phyloP scores from a whole-genome alignment of 1,140 invertebrate genomes.

The Zaprionus capensis region DNA sequence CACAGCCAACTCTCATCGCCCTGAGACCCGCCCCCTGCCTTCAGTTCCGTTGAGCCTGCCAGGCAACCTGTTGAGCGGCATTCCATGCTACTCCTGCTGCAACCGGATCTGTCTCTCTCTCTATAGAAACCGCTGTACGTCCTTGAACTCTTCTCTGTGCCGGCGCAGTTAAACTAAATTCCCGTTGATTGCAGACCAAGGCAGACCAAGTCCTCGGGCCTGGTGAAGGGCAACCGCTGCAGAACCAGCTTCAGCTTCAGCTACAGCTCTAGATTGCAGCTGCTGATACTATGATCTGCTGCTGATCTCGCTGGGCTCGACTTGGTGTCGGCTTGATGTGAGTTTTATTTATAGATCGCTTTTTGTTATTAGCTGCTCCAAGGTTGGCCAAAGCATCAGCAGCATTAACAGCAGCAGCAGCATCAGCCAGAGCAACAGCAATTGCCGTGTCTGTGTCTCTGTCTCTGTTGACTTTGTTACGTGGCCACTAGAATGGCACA shows the following conservation, averaged over 20 bases:
- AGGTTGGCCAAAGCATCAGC: slow-evolving; percentile 71
- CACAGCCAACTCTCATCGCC: slow-evolving; percentile 48
- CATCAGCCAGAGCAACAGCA: slow-evolving; percentile 14
- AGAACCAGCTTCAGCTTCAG: slow-evolving; percentile 22
- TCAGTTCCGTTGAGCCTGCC: slow-evolving; percentile 17
- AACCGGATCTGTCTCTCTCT: slow-evolving; percentile 53
- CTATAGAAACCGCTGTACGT: slow-evolving; percentile 75
- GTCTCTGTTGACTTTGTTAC: slow-evolving; percentile 49
- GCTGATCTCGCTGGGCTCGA: slow-evolving; percentile 51
- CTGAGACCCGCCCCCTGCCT: slow-evolving; percentile 12
- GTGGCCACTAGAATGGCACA: slow-evolving; percentile 47
- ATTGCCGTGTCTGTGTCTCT: slow-evolving; percentile 15
- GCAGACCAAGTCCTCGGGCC: slow-evolving; percentile 57
- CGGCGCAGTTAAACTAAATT: slow-evolving; percentile 69
- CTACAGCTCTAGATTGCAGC: slow-evolving; percentile 57
- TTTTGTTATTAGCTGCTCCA: slow-evolving; percentile 62
- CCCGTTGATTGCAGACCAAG: slow-evolving; percentile 63
- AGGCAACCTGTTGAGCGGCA: slow-evolving; percentile 29
- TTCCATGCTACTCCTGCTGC: slow-evolving; percentile 34
- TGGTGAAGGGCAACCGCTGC: slow-evolving; percentile 65
- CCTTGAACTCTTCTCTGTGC: slow-evolving; percentile 67
- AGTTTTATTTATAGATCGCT: slow-evolving; percentile 76
- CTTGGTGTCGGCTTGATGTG: not conserved
- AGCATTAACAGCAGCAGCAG: slow-evolving; percentile 23
- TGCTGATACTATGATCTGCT: slow-evolving; percentile 46